Evolutionary conservation across 2,888 invertebrate species (phyloP), one percentile per base, ranked within the genome.

Genomic region (Timema podura): DNA sequence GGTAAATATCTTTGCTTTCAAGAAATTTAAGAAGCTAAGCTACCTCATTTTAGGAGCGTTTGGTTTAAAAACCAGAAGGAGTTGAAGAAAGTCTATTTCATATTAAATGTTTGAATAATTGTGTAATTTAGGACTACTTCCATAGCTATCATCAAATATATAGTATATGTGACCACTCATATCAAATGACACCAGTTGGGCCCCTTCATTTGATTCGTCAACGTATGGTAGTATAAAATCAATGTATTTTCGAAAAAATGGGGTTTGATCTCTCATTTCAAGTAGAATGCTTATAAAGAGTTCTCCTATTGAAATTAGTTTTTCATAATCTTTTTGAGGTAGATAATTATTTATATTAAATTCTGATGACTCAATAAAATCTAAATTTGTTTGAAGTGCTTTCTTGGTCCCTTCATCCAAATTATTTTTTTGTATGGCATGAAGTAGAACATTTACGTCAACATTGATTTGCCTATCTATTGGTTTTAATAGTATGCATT

Each of bases 1-100:
- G 49, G 7, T 70, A 48, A 8, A 70, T 49, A 30, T 70, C 51
- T 15, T 61, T 64, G 30, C 47, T 66, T 16, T 51, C 57, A 48
- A 70, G 51, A 7, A 70, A 64, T n/a, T 44, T 67, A 47, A 48
- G 44, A n/a, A 70, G 8, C 44, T 45, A n/a, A 44, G 15, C 45
- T 16, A 70, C 15, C 45, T 57, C 44, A 11, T 51, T 16, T 64
- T 61, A 7, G 70, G 67, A 15, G 67, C 70, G 48, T 64, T 61
- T 61, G 61, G 11, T 54, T 67, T 70, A 48, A 70, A 15, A 46
- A 67, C 59, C 13, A 67, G 48, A 5, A 70, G 13, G 7, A 70
- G 59, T 15, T 67, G 64, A 15, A 51, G 13, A 44, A 67, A 70
- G 48, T 70, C 67, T 46, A 67, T 69, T 51, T 69, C 64, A 48